Evolutionary conservation across 1,140 invertebrate species (phyloP).

Genomic region (Drosophila aff.): DNA sequence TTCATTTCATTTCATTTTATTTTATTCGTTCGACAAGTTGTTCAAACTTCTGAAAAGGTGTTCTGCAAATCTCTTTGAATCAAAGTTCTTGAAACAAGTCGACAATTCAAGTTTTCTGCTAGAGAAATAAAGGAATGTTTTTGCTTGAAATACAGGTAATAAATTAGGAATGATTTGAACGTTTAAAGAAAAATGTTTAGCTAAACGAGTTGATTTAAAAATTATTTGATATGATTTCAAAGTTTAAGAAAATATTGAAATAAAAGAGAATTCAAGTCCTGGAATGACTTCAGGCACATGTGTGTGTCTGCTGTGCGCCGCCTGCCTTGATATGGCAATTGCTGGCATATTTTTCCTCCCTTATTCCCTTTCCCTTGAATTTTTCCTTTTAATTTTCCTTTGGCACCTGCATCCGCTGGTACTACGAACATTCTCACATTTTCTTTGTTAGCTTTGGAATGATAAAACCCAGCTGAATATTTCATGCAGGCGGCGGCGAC

Average conservation of each 20-base stretch:
- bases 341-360: constrained; percentile 16
- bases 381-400: constrained; percentile 36
- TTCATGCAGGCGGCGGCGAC: constrained; percentile 40
- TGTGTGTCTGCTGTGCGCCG: constrained; percentile 5
- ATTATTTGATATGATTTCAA: not conserved
- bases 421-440: constrained; percentile 9
- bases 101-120: constrained; percentile 13
- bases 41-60: constrained; percentile 37
- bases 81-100: constrained; percentile 29
- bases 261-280: not conserved
- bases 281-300: not conserved
- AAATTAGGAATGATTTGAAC: constrained; percentile 6
- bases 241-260: not conserved
- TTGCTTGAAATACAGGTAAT: not conserved
- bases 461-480: constrained; percentile 61
- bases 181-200: not conserved
- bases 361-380: not conserved
- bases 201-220: not conserved
- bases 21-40: constrained; percentile 32
- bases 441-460: constrained; percentile 42
- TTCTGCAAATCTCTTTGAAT: constrained; percentile 38
- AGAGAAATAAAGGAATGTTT: not conserved
- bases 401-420: constrained; percentile 34
- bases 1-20: constrained; percentile 18
- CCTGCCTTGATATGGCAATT: constrained; percentile 22